phyloP scores from a whole-genome alignment of 2,888 invertebrate genomes.

The Eupithecia dodoneata region DNA sequence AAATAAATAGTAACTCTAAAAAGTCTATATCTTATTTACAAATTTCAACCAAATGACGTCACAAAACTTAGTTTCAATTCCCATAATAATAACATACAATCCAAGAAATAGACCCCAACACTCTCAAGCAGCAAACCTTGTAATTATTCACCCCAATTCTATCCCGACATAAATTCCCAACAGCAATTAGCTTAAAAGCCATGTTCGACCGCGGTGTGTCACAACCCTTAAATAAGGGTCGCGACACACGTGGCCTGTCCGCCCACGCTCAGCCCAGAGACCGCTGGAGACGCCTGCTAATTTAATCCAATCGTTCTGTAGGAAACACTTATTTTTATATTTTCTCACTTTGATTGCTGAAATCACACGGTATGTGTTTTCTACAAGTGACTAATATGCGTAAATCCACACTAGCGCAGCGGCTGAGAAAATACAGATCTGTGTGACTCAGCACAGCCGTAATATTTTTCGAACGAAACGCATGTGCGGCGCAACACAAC shows the following conservation, averaged over 20 bases:
- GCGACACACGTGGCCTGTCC: slow-evolving; percentile 72
- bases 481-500: no score
- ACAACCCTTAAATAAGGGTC: slow-evolving; percentile 76
- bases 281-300: slow-evolving; percentile 52
- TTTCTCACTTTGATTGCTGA: no score
- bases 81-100: not conserved
- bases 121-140: slow-evolving; percentile 35
- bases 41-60: not conserved
- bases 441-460: no score
- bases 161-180: slow-evolving; percentile 64
- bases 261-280: slow-evolving; percentile 67
- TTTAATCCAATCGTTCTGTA: not conserved
- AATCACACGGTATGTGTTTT: no score
- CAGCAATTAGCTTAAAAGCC: slow-evolving; percentile 79
- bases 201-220: slow-evolving; percentile 66
- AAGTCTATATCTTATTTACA: not conserved
- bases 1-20: no score
- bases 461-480: no score
- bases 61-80: not conserved
- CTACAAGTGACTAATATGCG: no score
- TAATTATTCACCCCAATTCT: slow-evolving; percentile 58
- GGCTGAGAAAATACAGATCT: no score
- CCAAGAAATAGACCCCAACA: slow-evolving; percentile 15
- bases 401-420: no score
- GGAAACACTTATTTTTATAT: not conserved